Conservation (phyloP, 2,797 vertebrate genomes). For the Sternotherus odoratus region DNA sequence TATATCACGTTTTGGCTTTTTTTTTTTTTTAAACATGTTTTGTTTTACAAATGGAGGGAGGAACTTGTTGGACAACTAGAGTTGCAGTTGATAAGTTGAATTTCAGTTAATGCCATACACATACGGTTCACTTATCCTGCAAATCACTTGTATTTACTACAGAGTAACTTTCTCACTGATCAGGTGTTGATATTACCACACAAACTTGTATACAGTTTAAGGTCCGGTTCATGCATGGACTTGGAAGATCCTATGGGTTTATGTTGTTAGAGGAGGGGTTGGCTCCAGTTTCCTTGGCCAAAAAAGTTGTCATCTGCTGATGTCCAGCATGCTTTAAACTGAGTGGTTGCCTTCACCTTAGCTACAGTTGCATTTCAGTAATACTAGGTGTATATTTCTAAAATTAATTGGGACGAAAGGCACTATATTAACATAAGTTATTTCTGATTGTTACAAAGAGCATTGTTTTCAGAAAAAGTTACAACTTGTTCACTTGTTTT, state of each 20-base stretch:
- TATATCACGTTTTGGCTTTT: background rate
- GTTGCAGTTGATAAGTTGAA: background rate
- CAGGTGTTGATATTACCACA: background rate
- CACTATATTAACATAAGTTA: background rate
- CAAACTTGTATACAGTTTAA: background rate
- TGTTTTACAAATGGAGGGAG: background rate
- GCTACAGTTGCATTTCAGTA: background rate
- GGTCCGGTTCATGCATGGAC: background rate
- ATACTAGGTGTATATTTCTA: background rate
- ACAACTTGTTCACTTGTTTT: background rate
- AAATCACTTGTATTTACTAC: background rate
- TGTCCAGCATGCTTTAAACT: conserved; percentile 27
- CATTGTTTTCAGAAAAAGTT: background rate
- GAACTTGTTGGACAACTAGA: background rate
- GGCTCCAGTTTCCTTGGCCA: background rate
- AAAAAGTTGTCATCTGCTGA: background rate
- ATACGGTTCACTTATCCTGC: background rate
- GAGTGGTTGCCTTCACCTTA: background rate
- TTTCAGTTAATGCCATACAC: background rate
- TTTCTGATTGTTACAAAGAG: background rate
- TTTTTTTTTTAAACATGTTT: background rate
- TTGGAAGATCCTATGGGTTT: background rate
- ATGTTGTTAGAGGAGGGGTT: background rate
- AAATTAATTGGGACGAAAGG: background rate
- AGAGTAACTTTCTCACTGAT: background rate